Conservation (phyloP, 2,888 invertebrate genomes). For the Zelleria hepariella region DNA sequence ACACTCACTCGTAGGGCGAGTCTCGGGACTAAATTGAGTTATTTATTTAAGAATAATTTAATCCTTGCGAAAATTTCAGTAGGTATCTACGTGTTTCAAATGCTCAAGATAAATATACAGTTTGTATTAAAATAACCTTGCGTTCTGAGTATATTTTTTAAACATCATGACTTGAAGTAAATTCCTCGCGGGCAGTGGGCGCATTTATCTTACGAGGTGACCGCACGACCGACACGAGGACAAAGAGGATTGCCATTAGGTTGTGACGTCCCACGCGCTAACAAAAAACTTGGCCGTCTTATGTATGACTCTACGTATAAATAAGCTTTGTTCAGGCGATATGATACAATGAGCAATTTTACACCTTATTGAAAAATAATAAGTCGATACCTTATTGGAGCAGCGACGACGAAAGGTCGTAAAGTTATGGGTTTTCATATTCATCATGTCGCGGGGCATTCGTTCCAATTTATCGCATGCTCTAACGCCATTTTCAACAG, state of each 20-base stretch:
- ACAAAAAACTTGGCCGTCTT: neutral
- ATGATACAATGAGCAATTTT: neutral
- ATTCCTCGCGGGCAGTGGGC: too few relatives aligned
- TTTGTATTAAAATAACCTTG: neutral
- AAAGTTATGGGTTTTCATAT: neutral
- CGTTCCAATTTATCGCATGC: neutral
- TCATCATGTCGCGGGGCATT: neutral
- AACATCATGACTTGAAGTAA: too few relatives aligned
- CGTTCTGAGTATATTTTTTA: neutral
- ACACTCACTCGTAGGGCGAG: neutral
- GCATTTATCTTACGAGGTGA: neutral
- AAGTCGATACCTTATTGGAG: too few relatives aligned
- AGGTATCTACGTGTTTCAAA: neutral
- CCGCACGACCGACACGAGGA: neutral
- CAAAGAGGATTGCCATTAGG: neutral
- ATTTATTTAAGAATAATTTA: slow-evolving; percentile 3
- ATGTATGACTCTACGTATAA: too few relatives aligned
- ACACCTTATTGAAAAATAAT: too few relatives aligned
- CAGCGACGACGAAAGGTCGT: too few relatives aligned
- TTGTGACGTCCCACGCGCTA: neutral
- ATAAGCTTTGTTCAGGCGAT: neutral
- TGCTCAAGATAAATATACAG: neutral
- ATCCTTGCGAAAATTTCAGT: neutral
- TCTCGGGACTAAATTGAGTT: neutral
- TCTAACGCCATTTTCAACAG: neutral